Evolutionary conservation across 2,797 vertebrate species (phyloP).

Genomic region (Ara ararauna): DNA sequence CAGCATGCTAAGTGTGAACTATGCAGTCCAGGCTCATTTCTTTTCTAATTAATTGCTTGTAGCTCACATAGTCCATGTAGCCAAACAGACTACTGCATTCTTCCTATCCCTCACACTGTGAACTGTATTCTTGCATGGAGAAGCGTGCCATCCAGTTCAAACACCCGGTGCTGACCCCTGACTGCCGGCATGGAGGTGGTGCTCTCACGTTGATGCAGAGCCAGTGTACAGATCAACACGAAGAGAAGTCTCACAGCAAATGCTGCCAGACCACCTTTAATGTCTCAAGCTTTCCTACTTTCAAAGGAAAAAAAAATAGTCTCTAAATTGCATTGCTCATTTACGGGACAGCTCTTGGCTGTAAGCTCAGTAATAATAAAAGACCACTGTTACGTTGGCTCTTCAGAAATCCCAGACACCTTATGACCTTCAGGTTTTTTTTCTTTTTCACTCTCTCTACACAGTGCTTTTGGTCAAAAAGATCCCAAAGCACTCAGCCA

Average conservation of each 20-base stretch:
- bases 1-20: background rate
- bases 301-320: slow-evolving; percentile 6
- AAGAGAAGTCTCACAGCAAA: slow-evolving; percentile 23
- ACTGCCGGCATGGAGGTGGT: background rate
- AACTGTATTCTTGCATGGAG: background rate
- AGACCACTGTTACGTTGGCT: slow-evolving; percentile 19
- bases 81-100: background rate
- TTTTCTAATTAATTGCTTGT: background rate
- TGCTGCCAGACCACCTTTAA: slow-evolving; percentile 61
- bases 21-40: background rate
- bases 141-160: background rate
- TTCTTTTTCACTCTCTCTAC: background rate
- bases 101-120: background rate
- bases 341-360: slow-evolving; percentile 64
- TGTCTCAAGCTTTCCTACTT: slow-evolving; percentile 48
- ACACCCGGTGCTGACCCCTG: background rate
- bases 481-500: slow-evolving; percentile 14
- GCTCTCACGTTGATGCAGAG: background rate
- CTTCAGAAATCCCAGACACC: slow-evolving; percentile 62
- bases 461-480: slow-evolving; percentile 5
- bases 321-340: slow-evolving; percentile 47
- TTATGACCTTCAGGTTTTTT: slow-evolving; percentile 37
- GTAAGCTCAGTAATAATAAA: slow-evolving; percentile 49
- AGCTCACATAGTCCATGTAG: background rate
- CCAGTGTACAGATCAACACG: background rate